These are phyloP conservation scores for Minunthozetes semirufus DNA, from an alignment of 2,888 invertebrate species.

Conservation along the genomic window DNA sequence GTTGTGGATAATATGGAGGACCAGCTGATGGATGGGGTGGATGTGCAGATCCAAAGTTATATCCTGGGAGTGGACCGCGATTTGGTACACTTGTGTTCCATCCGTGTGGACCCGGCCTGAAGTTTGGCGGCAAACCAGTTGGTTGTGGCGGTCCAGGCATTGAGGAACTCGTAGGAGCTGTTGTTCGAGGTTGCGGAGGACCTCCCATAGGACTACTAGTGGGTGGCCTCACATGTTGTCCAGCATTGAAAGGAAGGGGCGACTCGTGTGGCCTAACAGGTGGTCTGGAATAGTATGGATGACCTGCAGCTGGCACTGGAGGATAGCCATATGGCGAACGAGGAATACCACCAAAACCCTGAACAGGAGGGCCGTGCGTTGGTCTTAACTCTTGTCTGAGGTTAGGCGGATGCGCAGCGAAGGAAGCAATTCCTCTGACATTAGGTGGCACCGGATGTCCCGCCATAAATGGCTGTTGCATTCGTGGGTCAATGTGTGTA, in stretches of 20 bases:
- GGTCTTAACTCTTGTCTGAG: conserved; percentile 33
- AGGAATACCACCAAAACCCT: conserved; percentile 35
- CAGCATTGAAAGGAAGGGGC: background rate
- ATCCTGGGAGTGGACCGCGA: background rate
- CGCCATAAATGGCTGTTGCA: background rate
- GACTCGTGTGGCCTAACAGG: background rate
- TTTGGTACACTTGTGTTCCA: background rate
- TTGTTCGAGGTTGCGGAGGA: background rate
- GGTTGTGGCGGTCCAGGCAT: background rate
- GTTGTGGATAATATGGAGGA: background rate
- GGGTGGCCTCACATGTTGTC: background rate
- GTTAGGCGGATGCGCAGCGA: conserved; percentile 2
- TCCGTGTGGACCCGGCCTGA: background rate
- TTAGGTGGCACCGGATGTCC: conserved; percentile 10
- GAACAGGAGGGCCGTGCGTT: conserved; percentile 37
- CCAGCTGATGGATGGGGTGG: background rate
- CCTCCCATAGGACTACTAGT: background rate
- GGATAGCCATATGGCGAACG: conserved; percentile 38
- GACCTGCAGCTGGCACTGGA: conserved; percentile 35
- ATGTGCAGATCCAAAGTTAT: background rate
- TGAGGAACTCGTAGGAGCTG: background rate
- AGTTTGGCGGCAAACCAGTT: background rate
- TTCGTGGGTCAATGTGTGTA: background rate
- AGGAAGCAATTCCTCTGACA: background rate
- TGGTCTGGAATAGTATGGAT: background rate